Evolutionary conservation across 2,113 vertebrate species (phyloP).

Genomic region (Aythya baeri): DNA sequence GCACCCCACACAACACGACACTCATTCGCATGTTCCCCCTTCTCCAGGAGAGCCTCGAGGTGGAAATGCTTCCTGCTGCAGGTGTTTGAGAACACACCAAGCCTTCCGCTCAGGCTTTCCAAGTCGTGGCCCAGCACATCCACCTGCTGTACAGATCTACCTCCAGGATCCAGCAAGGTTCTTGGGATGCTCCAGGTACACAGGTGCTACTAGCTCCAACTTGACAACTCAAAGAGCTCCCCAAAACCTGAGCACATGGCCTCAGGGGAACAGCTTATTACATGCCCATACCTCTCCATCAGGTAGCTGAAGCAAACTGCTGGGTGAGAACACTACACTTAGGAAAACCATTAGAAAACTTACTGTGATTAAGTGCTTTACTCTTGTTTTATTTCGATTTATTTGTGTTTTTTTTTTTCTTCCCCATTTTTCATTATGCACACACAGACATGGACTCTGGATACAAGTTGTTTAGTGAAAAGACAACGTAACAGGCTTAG

Average conservation of each 20-base stretch:
- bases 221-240: background rate
- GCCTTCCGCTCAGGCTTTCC: background rate
- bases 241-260: background rate
- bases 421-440: background rate
- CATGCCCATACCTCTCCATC: background rate
- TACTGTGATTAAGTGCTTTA: background rate
- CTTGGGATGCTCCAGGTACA: background rate
- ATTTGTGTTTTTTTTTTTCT: background rate
- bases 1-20: background rate
- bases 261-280: background rate
- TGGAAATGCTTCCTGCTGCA: background rate
- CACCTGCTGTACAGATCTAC: background rate
- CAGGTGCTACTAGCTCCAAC: background rate
- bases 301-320: background rate
- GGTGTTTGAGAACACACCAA: background rate
- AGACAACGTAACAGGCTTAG: background rate
- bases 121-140: background rate
- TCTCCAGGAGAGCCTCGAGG: background rate
- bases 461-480: background rate
- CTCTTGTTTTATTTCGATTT: no score
- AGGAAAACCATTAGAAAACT: background rate
- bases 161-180: rapidly evolving
- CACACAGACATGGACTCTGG: background rate
- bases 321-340: background rate
- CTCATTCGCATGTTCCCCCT: rapidly evolving